Base-by-base conservation (phyloP, 1,140 invertebrate genomes). In the Berghia stephanieae region DNA sequence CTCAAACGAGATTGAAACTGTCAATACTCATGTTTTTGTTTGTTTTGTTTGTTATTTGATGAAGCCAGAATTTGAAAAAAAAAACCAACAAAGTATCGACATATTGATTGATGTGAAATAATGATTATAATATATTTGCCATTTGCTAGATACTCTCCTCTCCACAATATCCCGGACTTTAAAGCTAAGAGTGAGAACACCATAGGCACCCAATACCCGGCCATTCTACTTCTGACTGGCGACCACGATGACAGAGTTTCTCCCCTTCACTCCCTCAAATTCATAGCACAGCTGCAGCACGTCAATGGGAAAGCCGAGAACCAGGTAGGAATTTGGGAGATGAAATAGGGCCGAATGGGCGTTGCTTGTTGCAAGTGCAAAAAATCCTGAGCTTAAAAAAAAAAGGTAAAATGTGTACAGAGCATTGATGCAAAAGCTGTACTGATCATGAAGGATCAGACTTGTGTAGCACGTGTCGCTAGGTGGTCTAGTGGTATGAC, bases 161-260 rank as follows among this genome's bases (percentile, higher is more conserved):
- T 99, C 10, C 98, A 99, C 89, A 99, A 98, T 88, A 93, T 99
- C 6, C 73, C 73, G 8, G n/a, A n/a, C n/a, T n/a, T n/a, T n/a
- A n/a, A n/a, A n/a, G n/a, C n/a, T n/a, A 69, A 78, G 43, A 84
- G 93, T 24, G 95, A 95, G 0, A 85, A 91, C 72, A 85, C 82
- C 55, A 78, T 83, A 38, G 74, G 78, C 13, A 92, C 98, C 89
- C 92, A 98, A 90, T 99, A 98, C 92, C 98, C 98, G 38, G 93
- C 97, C 6, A 94, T 93, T 3, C 89, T 99, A 31, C 91, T 99
- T 43, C 88, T 97, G 74, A 99, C 98, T 34, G 98, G 95, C 24
- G 97, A 99, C 92, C 98, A 99, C 89, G 98, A 99, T 91, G 98
- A 99, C 91, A 93, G 98, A 79, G 97, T 99, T 72, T 96, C 98